Conservation (phyloP, 2,888 invertebrate genomes). For the Himalopsyche anomala region DNA sequence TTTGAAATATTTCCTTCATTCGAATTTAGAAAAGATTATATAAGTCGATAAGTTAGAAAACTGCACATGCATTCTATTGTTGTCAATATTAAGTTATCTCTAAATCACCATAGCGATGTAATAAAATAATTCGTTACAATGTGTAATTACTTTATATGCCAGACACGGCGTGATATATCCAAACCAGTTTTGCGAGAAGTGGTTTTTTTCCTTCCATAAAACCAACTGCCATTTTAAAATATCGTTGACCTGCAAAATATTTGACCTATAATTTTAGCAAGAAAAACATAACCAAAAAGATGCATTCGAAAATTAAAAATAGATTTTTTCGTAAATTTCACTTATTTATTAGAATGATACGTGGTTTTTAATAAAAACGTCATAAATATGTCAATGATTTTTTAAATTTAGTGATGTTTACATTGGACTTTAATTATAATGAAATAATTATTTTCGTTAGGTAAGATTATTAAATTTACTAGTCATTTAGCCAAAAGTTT, state of each 20-base stretch:
- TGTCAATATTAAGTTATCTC: background rate
- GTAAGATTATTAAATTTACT: no score
- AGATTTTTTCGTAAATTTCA: background rate
- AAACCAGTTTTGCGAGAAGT: constrained; percentile 2
- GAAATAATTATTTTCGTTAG: no score
- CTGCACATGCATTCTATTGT: background rate
- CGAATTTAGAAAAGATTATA: background rate
- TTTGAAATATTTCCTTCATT: background rate
- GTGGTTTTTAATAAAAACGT: no score
- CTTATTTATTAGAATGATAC: no score
- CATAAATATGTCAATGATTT: no score
- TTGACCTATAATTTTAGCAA: no score
- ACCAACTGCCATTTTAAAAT: constrained; percentile 22
- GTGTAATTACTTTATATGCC: background rate
- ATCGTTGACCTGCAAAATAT: no score
- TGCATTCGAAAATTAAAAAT: no score
- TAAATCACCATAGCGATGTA: background rate
- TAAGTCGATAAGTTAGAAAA: constrained; percentile 9
- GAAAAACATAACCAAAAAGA: no score
- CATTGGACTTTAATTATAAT: no score
- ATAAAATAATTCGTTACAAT: background rate
- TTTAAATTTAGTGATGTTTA: no score
- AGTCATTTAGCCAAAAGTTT: no score
- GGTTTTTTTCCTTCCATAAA: background rate
- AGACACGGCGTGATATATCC: background rate